Evolutionary conservation across 2,113 vertebrate genomes (phyloP).

Genomic region (Eulacestoma nigropectus): DNA sequence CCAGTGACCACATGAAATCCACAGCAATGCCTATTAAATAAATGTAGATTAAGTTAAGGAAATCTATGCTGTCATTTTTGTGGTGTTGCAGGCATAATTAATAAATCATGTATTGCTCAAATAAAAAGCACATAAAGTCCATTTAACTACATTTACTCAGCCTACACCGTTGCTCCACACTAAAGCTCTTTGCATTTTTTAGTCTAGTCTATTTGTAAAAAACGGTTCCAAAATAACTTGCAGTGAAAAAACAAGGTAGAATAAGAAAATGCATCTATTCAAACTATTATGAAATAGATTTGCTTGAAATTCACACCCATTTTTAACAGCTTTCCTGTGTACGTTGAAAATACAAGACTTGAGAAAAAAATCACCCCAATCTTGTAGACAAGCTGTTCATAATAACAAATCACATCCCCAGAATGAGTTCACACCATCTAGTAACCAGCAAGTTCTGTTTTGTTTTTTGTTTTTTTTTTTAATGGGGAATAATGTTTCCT

Average conservation of each 20-base stretch:
- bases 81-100: not conserved
- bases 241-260: not conserved
- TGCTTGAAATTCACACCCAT: not conserved
- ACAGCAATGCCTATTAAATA: not conserved
- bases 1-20: not conserved
- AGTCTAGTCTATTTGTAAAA: not conserved
- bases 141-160: not conserved
- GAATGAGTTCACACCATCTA: not conserved
- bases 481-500: not conserved
- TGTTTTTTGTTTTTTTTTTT: not conserved
- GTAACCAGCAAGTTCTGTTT: not conserved
- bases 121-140: not conserved
- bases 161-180: not conserved
- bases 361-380: not conserved
- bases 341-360: not conserved
- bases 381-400: not conserved
- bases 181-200: not conserved
- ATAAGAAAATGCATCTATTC: not conserved
- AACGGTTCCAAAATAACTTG: not conserved
- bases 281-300: not conserved
- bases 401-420: not conserved
- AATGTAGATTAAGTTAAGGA: not conserved
- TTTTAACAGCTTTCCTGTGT: not conserved
- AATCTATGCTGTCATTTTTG: not conserved
- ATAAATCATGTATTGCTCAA: not conserved